Base-by-base conservation (phyloP, 2,888 invertebrate genomes). In the Drosophila silvestris region DNA sequence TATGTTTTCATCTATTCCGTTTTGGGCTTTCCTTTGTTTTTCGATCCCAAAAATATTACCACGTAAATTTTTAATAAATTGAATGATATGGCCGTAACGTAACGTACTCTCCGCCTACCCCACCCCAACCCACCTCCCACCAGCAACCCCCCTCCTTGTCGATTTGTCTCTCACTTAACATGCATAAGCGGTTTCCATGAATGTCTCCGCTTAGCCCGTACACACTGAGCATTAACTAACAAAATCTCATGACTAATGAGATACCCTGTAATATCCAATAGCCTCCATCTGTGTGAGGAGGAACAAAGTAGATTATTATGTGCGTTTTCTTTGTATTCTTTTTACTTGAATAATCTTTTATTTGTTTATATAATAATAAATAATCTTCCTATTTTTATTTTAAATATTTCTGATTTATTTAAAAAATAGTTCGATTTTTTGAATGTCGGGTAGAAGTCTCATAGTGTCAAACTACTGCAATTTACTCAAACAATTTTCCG, bases 21-120 rank as follows among this genome's bases (percentile, higher is more conserved):
- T 71, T 74, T 65, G 74, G 78, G 19, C 44, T 51, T 67, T 61
- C 63, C 54, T 68, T 73, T 72, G 74, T 72, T 68, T 73, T 66
- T 65, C 61, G 69, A 47, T 59, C 47, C 68, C 77, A 83, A 85
- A 91, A 91, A 87, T 91, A 91, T 89, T 90, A 83, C 90, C 88
- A 89, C 91, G 88, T 89, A 91, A 89, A 89, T 91, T 85, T 88
- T 90, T 91, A 85, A 91, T 88, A 88, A 88, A 85, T 80, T 85
- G 89, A 79, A 84, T 73, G 79, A 79, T 74, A 70, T 56, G 59
- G 66, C 54, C 58, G 51, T 62, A 67, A 72, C 61, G 47, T 39
- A 53, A 72, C 64, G 47, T 39, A 53, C 54, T 39, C 53, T 26
- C 19, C n/a, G 35, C 19, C 26, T 14, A 9, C 16, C 35, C 9